Evolutionary conservation across 2,797 vertebrate species (phyloP).

Genomic region (Platalea minor): DNA sequence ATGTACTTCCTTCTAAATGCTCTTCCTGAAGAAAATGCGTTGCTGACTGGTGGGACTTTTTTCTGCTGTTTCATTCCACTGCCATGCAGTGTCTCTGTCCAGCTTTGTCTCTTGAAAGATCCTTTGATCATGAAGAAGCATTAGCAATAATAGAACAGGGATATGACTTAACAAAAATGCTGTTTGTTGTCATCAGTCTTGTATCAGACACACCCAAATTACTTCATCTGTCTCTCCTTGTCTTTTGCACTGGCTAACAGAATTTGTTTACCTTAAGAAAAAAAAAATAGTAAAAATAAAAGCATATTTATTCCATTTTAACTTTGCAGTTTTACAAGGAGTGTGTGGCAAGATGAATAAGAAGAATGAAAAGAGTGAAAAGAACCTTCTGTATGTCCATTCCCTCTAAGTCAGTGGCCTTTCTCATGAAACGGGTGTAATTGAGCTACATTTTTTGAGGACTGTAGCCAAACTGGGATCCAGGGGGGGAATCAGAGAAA

Average conservation of each 20-base stretch:
- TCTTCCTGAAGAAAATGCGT: background rate
- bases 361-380: background rate
- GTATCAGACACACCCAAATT: background rate
- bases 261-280: constrained; percentile 34
- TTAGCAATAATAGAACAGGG: background rate
- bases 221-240: constrained; percentile 2
- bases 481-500: background rate
- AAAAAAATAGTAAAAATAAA: background rate
- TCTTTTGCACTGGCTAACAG: background rate
- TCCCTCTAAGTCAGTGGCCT: background rate
- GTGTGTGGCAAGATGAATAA: background rate
- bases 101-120: background rate
- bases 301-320: background rate
- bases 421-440: constrained; percentile 20
- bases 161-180: background rate
- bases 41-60: background rate
- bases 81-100: background rate
- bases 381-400: background rate
- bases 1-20: background rate
- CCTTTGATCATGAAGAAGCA: background rate
- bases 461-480: background rate
- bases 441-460: background rate
- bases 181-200: background rate
- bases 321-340: background rate
- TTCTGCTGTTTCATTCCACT: background rate